phyloP scores from a whole-genome alignment of 2,888 invertebrate genomes.

The Hypsopygia costalis region DNA sequence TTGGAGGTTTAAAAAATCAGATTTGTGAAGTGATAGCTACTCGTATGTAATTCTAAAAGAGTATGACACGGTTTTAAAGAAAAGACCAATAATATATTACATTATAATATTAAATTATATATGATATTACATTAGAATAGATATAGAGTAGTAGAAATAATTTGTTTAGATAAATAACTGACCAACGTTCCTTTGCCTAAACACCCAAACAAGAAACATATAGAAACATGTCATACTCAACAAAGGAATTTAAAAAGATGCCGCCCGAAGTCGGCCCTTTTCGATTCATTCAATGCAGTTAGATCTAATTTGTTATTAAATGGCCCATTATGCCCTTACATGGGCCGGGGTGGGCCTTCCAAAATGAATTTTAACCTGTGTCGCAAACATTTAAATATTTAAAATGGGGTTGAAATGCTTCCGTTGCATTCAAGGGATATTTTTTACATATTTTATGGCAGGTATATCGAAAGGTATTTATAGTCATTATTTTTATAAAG shows the following conservation, averaged over 20 bases:
- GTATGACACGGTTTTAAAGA: too few species aligned
- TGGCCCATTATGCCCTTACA: constrained; percentile 67
- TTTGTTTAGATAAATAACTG: too few species aligned
- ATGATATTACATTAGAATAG: too few species aligned
- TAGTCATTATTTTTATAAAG: too few species aligned
- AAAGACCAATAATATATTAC: too few species aligned
- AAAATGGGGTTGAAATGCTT: constrained; percentile 49
- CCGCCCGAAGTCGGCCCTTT: constrained; percentile 21
- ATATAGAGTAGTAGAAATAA: too few species aligned
- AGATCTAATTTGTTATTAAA: constrained; percentile 76
- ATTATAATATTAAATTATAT: too few species aligned
- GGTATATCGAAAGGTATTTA: too few species aligned
- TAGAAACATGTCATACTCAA: constrained; percentile 27
- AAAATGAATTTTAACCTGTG: constrained; percentile 70
- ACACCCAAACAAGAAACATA: constrained; percentile 8
- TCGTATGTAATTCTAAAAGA: too few species aligned
- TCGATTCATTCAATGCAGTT: constrained; percentile 44
- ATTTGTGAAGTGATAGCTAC: too few species aligned
- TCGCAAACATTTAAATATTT: constrained; percentile 62
- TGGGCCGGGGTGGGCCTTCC: constrained; percentile 52
- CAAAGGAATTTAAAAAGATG: constrained; percentile 34
- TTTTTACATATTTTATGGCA: constrained; percentile 7
- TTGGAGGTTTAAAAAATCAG: too few species aligned
- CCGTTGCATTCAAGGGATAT: constrained; percentile 29
- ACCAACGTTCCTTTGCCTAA: constrained; percentile 1